Percentiles rank a stretch among this genome's conserved stretches.
These are phyloP conservation scores for Trachelus stipa DNA, from an alignment of 2,888 invertebrate species.

Conservation along the genomic window DNA sequence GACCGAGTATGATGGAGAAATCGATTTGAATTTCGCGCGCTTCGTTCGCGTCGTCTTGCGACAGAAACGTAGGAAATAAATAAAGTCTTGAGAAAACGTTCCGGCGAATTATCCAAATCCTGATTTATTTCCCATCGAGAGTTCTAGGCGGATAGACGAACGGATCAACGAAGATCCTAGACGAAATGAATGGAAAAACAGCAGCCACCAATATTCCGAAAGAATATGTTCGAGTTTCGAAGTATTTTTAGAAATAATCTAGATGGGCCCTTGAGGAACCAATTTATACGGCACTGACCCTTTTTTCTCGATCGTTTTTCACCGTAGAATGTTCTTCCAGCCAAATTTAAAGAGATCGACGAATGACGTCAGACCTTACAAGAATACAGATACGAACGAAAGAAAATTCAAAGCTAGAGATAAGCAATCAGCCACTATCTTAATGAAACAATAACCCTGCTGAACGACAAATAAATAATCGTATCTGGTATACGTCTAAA, in stretches of 20 bases:
- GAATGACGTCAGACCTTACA: not conserved
- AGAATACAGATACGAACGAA: not conserved
- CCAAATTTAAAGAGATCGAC: not conserved
- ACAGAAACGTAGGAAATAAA: not conserved
- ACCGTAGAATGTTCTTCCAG: not conserved
- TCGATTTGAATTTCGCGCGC: not conserved
- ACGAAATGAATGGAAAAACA: not conserved
- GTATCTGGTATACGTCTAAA: not conserved
- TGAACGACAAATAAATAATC: not conserved
- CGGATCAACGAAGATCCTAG: not conserved
- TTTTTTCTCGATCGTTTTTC: not conserved
- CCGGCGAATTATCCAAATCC: not conserved
- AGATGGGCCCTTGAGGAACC: not conserved
- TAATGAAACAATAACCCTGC: not conserved
- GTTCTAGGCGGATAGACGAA: not conserved
- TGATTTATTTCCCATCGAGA: not conserved
- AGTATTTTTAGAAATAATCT: not conserved
- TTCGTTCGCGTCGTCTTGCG: not conserved
- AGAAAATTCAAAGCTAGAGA: no score
- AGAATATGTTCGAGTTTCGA: not conserved
- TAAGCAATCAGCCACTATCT: not conserved
- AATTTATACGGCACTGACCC: not conserved
- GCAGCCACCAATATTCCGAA: not conserved
- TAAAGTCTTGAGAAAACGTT: not conserved
- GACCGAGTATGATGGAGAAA: not conserved